phyloP scores from a whole-genome alignment of 2,888 invertebrate species.

The Timandra comae region DNA sequence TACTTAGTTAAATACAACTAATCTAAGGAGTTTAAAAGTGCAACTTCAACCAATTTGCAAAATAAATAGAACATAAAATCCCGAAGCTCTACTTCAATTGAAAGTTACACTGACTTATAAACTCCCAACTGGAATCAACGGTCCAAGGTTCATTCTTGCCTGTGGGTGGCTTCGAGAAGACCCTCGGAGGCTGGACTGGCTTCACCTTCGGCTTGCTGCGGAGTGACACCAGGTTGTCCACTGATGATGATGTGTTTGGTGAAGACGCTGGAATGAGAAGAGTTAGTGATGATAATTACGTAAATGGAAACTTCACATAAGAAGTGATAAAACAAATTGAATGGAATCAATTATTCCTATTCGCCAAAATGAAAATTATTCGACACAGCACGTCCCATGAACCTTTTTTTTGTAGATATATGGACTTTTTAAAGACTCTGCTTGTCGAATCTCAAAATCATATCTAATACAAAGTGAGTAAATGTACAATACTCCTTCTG shows the following conservation, averaged over 20 bases:
- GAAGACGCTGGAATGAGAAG: constrained; percentile 63
- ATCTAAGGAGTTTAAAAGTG: constrained; percentile 25
- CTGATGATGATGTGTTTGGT: constrained; percentile 79
- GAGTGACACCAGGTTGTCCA: constrained; percentile 79
- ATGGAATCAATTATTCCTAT: too few relatives aligned
- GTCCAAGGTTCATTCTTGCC: constrained; percentile 84
- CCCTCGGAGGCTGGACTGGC: constrained; percentile 83
- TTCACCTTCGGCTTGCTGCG: constrained; percentile 79
- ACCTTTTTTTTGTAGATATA: too few relatives aligned
- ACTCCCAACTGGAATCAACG: constrained; percentile 94
- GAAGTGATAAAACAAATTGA: constrained; percentile 3
- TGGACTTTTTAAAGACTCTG: too few relatives aligned
- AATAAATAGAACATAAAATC: constrained; percentile 17
- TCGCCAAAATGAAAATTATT: too few relatives aligned
- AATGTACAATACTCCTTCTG: too few relatives aligned
- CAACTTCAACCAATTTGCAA: constrained; percentile 23
- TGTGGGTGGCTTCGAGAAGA: constrained; percentile 62
- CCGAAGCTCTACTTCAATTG: constrained; percentile 27
- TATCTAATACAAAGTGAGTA: too few relatives aligned
- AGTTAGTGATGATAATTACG: too few relatives aligned
- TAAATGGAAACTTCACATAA: too few relatives aligned
- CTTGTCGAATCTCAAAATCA: too few relatives aligned
- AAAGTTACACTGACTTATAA: constrained; percentile 80
- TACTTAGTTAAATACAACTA: too few relatives aligned
- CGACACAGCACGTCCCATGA: too few relatives aligned